phyloP scores from a whole-genome alignment of 1,140 invertebrate genomes.

The Oncopodura yosiiana region DNA sequence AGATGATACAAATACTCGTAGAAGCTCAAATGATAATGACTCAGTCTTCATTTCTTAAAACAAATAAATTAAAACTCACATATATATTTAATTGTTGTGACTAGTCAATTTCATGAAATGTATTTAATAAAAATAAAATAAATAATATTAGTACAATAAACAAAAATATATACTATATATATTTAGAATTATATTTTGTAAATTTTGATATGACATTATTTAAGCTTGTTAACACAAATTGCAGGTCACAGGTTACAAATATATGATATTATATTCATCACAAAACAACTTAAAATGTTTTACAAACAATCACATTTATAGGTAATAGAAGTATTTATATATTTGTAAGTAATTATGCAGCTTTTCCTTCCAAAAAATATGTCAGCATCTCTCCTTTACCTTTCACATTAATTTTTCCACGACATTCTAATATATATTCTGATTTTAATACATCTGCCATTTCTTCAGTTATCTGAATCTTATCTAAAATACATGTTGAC shows the following conservation, averaged over 20 bases:
- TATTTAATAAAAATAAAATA: too few relatives aligned
- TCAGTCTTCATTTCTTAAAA: too few relatives aligned
- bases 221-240: too few relatives aligned
- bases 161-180: too few relatives aligned
- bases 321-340: neutral
- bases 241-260: neutral
- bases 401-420: conserved; percentile 79
- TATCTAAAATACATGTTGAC: conserved; percentile 66
- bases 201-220: too few relatives aligned
- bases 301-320: neutral
- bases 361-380: conserved; percentile 62
- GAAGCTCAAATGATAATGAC: too few relatives aligned
- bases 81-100: too few relatives aligned
- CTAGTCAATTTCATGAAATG: too few relatives aligned
- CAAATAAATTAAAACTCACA: too few relatives aligned
- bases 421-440: conserved; percentile 49
- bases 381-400: conserved; percentile 93
- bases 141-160: too few relatives aligned
- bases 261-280: neutral
- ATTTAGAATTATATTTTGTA: neutral
- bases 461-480: conserved; percentile 80
- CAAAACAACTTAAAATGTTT: neutral
- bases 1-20: too few relatives aligned
- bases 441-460: conserved; percentile 63
- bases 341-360: neutral